Percentiles rank a stretch among this genome's conserved stretches.
These are phyloP conservation scores for Drosophila bocqueti DNA, from an alignment of 1,140 invertebrate genomes.

Conservation along the genomic window DNA sequence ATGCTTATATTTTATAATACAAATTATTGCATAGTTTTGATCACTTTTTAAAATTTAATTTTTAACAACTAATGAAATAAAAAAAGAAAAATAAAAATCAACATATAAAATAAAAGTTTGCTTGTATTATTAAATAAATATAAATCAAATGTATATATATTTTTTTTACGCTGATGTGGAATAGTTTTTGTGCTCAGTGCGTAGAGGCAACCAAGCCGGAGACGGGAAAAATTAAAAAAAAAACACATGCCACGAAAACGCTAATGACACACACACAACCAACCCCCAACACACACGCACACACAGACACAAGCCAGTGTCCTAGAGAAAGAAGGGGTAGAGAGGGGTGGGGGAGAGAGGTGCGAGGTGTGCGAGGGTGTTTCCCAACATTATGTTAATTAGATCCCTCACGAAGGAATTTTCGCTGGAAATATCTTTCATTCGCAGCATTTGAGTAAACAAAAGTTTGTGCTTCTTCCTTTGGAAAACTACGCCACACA, in stretches of 20 bases:
- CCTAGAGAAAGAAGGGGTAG: slow-evolving; percentile 17
- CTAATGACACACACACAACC: slow-evolving; percentile 54
- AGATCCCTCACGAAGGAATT: slow-evolving; percentile 52
- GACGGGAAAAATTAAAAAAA: slow-evolving; percentile 30
- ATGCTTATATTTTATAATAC: too few species aligned
- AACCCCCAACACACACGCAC: slow-evolving; percentile 1
- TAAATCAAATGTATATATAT: too few species aligned
- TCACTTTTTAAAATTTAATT: too few species aligned
- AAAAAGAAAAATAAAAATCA: too few species aligned
- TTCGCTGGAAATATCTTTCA: slow-evolving; percentile 52
- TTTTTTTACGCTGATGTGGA: too few species aligned
- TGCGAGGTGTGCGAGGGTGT: slow-evolving; percentile 9
- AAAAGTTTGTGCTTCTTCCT: slow-evolving; percentile 39
- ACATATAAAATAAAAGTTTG: too few species aligned
- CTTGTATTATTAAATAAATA: too few species aligned
- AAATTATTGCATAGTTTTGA: too few species aligned
- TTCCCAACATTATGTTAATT: slow-evolving; percentile 51
- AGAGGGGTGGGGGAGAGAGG: not conserved
- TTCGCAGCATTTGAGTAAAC: slow-evolving; percentile 39
- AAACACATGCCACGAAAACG: slow-evolving; percentile 56
- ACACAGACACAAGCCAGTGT: slow-evolving; percentile 13
- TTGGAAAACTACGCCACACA: slow-evolving; percentile 43
- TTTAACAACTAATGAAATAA: too few species aligned
- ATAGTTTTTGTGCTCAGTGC: not conserved
- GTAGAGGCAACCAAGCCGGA: slow-evolving; percentile 3